Evolutionary conservation across 2,113 vertebrate species (phyloP).

Genomic region (Caloenas nicobarica): DNA sequence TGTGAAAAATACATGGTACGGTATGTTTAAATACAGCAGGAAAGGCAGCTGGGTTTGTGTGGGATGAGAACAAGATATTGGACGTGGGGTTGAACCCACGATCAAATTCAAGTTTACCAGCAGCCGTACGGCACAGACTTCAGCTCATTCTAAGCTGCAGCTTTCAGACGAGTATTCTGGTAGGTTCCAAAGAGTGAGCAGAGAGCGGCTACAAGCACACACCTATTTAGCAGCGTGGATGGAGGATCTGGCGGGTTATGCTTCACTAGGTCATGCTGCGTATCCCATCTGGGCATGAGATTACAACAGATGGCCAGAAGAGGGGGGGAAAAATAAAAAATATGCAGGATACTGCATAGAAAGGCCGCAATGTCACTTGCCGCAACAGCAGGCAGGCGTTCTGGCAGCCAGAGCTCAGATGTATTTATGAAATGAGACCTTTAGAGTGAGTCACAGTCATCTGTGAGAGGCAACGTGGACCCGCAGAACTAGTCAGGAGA

Average conservation of each 20-base stretch:
- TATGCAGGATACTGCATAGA: neutral
- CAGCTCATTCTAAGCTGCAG: neutral
- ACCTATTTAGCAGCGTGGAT: neutral
- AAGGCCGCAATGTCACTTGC: neutral
- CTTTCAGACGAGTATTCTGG: neutral
- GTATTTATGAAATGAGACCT: neutral
- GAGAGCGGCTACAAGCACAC: neutral
- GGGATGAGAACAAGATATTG: neutral
- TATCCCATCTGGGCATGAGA: neutral
- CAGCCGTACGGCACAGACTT: accelerated
- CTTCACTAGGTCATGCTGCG: neutral
- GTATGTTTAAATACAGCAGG: neutral
- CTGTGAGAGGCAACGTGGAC: accelerated
- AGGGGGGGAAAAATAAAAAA: neutral
- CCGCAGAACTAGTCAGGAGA: neutral
- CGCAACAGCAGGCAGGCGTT: neutral
- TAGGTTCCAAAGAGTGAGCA: neutral
- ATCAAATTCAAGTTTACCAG: neutral
- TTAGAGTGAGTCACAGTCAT: neutral
- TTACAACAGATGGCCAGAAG: neutral
- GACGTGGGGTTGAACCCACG: neutral
- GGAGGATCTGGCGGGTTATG: accelerated
- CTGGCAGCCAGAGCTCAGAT: neutral
- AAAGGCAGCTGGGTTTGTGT: neutral
- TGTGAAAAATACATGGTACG: neutral